These are phyloP conservation scores for Acanthococcus lagerstroemiae DNA, from an alignment of 2,888 invertebrate species.

Conservation along the genomic window DNA sequence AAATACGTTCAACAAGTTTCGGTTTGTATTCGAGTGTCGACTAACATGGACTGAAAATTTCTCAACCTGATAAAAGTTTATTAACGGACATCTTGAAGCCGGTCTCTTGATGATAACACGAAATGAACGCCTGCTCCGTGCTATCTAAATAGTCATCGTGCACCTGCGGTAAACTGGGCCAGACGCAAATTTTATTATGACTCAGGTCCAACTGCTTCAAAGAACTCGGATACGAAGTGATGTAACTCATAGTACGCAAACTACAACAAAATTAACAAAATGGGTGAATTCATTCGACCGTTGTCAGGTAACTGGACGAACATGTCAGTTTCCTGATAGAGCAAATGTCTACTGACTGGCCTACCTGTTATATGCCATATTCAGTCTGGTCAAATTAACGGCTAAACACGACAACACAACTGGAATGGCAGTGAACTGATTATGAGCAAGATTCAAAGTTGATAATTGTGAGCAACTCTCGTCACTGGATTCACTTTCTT, in stretches of 20 bases:
- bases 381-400: constrained; percentile 72
- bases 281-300: constrained; percentile 43
- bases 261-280: constrained; percentile 34
- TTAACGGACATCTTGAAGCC: constrained; percentile 28
- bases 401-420: constrained; percentile 82
- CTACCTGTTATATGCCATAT: constrained; percentile 77
- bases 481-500: constrained; percentile 44
- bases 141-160: constrained; percentile 42
- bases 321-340: neutral
- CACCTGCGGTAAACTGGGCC: constrained; percentile 76
- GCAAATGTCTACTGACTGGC: constrained; percentile 12
- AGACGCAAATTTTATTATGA: constrained; percentile 79
- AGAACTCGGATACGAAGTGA: constrained; percentile 79
- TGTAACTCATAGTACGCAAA: constrained; percentile 58
- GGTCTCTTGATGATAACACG: constrained; percentile 55
- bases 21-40: no score
- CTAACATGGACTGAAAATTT: neutral
- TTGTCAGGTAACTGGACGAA: constrained; percentile 36
- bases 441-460: constrained; percentile 78
- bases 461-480: constrained; percentile 54
- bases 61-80: constrained; percentile 13
- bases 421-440: constrained; percentile 79
- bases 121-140: constrained; percentile 55
- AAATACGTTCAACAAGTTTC: neutral
- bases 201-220: constrained; percentile 87